A percentile compares a stretch with the other conserved stretches of the same genome.
Evolutionary conservation across 2,888 invertebrate genomes (phyloP).

Genomic region (Acleris laterana): DNA sequence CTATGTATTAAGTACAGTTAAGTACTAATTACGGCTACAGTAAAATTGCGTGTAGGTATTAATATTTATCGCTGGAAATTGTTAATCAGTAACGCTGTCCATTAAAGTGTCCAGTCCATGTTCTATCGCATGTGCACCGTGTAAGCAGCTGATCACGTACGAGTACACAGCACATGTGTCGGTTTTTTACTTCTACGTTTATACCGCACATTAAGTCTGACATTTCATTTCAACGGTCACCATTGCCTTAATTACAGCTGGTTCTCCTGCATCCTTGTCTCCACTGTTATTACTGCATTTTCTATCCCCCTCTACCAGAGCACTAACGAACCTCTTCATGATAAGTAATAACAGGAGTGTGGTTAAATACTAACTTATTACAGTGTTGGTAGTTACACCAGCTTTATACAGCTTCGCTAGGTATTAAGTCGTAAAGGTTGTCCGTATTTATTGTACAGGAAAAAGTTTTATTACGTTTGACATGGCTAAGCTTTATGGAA

Average conservation of each 20-base stretch:
- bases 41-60: background rate
- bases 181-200: slow-evolving; percentile 57
- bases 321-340: slow-evolving; percentile 45
- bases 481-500: background rate
- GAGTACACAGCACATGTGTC: slow-evolving; percentile 46
- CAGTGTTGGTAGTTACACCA: slow-evolving; percentile 48
- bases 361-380: slow-evolving; percentile 51
- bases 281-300: slow-evolving; percentile 48
- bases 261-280: slow-evolving; percentile 39
- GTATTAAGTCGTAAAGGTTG: slow-evolving; percentile 32
- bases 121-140: slow-evolving; percentile 33
- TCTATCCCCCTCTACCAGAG: slow-evolving; percentile 47
- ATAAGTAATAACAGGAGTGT: slow-evolving; percentile 47
- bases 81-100: slow-evolving; percentile 19
- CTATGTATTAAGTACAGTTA: too few relatives aligned
- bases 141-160: slow-evolving; percentile 43
- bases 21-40: too few relatives aligned
- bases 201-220: slow-evolving; percentile 61
- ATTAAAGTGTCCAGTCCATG: slow-evolving; percentile 9
- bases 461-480: slow-evolving; percentile 36
- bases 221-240: slow-evolving; percentile 75
- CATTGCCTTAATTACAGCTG: slow-evolving; percentile 60
- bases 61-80: slow-evolving; percentile 4
- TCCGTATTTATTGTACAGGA: slow-evolving; percentile 45
- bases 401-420: slow-evolving; percentile 47